Evolutionary conservation across 1,140 invertebrate genomes (phyloP).

Genomic region (Diorhabda carinulata): DNA sequence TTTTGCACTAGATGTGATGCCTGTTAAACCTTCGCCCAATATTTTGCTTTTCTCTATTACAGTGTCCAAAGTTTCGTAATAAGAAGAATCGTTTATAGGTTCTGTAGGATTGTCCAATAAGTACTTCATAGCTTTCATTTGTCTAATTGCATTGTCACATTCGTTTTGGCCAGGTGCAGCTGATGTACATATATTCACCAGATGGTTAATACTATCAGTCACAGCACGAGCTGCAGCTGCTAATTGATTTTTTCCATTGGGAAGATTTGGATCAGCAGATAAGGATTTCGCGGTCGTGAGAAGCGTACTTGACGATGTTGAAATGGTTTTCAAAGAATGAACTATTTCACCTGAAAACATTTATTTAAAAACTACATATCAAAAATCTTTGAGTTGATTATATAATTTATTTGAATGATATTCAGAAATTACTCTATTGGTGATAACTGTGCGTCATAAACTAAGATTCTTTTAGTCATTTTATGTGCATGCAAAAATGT

Average conservation of each 20-base stretch:
- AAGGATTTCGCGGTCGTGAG: slow-evolving; percentile 84
- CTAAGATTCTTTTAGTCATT: too few species aligned
- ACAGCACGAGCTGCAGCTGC: slow-evolving; percentile 81
- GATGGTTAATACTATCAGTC: slow-evolving; percentile 88
- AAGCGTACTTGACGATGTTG: slow-evolving; percentile 82
- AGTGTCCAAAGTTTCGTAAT: slow-evolving; percentile 91
- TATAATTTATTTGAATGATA: too few species aligned
- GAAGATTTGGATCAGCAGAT: slow-evolving; percentile 81
- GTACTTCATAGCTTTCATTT: slow-evolving; percentile 80
- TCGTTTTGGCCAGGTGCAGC: slow-evolving; percentile 89
- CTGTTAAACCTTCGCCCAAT: slow-evolving; percentile 83
- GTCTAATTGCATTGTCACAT: slow-evolving; percentile 92
- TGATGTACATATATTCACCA: slow-evolving; percentile 79
- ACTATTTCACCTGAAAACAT: slow-evolving; percentile 64
- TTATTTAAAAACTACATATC: too few species aligned
- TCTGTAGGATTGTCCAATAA: slow-evolving; percentile 83
- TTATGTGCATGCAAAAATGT: too few species aligned
- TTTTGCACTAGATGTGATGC: slow-evolving; percentile 90
- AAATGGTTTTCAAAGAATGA: slow-evolving; percentile 80
- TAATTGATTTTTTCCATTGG: slow-evolving; percentile 86
- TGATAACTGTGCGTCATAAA: too few species aligned
- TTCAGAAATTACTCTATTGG: too few species aligned
- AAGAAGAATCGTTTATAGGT: slow-evolving; percentile 82
- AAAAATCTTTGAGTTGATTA: too few species aligned
- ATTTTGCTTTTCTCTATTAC: slow-evolving; percentile 90